phyloP scores from a whole-genome alignment of 2,113 vertebrate species.

The Macrotis lagotis region DNA sequence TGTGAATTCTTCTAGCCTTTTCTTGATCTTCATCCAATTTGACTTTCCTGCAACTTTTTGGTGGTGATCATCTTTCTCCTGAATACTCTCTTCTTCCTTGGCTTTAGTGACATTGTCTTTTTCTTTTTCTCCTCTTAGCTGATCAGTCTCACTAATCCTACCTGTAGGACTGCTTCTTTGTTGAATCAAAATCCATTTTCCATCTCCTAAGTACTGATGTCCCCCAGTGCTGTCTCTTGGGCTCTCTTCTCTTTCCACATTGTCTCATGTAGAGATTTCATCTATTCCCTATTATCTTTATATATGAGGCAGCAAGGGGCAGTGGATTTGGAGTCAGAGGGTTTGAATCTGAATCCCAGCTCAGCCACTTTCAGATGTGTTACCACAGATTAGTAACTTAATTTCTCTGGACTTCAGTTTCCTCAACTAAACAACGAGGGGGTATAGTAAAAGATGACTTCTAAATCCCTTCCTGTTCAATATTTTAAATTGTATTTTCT shows the following conservation, averaged over 20 bases:
- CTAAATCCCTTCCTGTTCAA: neutral
- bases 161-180: neutral
- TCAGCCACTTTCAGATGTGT: neutral
- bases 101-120: neutral
- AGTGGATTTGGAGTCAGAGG: rapidly evolving
- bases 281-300: neutral
- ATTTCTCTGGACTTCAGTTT: neutral
- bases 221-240: neutral
- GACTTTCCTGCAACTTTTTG: neutral
- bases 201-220: neutral
- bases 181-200: neutral
- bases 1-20: neutral
- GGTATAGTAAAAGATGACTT: neutral
- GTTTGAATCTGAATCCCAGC: neutral
- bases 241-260: neutral
- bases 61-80: neutral
- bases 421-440: neutral
- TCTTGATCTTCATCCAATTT: neutral
- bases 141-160: neutral
- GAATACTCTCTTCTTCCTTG: neutral
- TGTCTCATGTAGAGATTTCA: rapidly evolving
- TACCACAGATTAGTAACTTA: too few species aligned
- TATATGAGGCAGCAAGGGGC: neutral
- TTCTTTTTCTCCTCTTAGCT: neutral
- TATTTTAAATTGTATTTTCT: neutral